Evolutionary conservation across 2,888 invertebrate species (phyloP).

Genomic region (Zonitis immaculata): DNA sequence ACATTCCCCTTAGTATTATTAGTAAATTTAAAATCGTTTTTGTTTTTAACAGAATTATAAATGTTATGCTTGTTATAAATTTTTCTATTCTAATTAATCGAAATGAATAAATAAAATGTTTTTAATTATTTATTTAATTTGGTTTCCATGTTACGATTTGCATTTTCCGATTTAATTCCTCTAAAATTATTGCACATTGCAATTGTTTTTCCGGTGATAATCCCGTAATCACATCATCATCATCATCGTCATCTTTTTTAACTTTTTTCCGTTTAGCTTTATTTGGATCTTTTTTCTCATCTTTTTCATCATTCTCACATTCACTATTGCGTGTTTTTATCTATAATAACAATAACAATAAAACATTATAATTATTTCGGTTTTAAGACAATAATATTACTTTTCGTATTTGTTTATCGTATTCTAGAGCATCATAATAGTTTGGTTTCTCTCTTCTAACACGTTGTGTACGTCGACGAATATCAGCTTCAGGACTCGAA

Average conservation of each 20-base stretch:
- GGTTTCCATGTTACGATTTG: conserved; percentile 69
- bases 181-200: conserved; percentile 68
- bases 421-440: conserved; percentile 78
- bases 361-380: conserved; percentile 3
- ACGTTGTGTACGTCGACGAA: conserved; percentile 64
- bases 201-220: conserved; percentile 62
- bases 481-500: conserved; percentile 52
- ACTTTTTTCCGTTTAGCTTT: conserved; percentile 43
- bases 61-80: too few species aligned
- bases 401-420: conserved; percentile 70
- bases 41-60: too few species aligned
- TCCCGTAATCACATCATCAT: conserved; percentile 43
- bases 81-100: neutral
- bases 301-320: conserved; percentile 53
- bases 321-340: conserved; percentile 49
- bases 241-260: conserved; percentile 48
- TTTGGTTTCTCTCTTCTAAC: conserved; percentile 73
- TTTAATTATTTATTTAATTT: conserved; percentile 19
- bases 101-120: neutral
- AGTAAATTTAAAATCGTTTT: too few species aligned
- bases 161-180: conserved; percentile 77
- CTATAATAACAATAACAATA: conserved; percentile 26
- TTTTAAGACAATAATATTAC: conserved; percentile 40
- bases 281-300: conserved; percentile 50
- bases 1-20: too few species aligned